Percentiles rank a stretch among this genome's conserved stretches.
phyloP scores from a whole-genome alignment of 2,888 invertebrate genomes.

The Teleogryllus oceanicus region DNA sequence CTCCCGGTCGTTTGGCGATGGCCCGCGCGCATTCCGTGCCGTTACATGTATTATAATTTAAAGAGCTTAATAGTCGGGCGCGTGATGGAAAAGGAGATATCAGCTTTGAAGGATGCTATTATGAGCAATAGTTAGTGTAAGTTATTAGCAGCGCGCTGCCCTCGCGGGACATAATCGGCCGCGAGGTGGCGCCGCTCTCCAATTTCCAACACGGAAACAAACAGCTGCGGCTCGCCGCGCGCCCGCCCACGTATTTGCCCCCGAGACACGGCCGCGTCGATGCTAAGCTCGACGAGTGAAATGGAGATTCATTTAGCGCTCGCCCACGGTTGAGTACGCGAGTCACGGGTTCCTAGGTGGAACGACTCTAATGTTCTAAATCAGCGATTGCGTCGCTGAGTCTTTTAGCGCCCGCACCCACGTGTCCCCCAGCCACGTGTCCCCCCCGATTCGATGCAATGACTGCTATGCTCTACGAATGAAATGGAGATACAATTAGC shows the following conservation, averaged over 20 bases:
- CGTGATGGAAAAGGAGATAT: background rate
- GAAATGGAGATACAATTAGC: no score
- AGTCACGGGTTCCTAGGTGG: no score
- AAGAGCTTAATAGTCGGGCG: background rate
- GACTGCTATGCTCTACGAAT: no score
- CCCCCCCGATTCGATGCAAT: no score
- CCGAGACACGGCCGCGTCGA: background rate
- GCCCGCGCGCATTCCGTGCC: background rate
- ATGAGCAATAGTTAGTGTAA: background rate
- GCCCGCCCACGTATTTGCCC: background rate
- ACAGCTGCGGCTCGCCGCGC: background rate
- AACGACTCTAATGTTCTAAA: no score
- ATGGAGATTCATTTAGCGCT: no score
- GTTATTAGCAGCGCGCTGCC: background rate
- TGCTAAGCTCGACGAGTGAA: no score
- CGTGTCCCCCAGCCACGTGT: no score
- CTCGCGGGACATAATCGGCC: background rate
- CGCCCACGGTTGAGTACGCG: no score
- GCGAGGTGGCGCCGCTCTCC: background rate
- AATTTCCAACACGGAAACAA: background rate
- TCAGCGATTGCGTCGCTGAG: no score
- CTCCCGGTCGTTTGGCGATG: background rate
- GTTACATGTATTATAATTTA: constrained; percentile 3
- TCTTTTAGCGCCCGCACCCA: no score
- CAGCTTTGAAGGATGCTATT: background rate